Evolutionary conservation across 2,113 vertebrate genomes (phyloP), one percentile per base, ranked within the genome.

Genomic region (Oryzias curvinotus): DNA sequence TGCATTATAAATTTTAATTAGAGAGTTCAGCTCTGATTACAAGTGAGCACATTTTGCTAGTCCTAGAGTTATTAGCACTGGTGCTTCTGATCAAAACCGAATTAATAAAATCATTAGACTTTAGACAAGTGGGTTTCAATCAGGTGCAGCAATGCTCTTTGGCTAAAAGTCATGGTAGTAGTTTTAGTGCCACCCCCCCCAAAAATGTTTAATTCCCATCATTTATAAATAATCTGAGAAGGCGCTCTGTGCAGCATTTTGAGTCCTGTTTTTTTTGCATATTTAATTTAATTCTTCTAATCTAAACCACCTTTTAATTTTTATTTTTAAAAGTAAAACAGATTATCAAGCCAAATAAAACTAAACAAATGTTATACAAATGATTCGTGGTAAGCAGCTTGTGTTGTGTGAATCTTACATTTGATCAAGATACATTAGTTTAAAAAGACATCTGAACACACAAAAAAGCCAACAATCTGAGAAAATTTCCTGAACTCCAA

Each of bases 51-150:
- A 3, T 57, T 25, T 26, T 49, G 17, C 50, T 0, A 1, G 13
- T 53, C 41, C 57, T 26, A 14, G 45, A 58, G 21, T 3, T 23
- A 23, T 23, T 23, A 23, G 5, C 53, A 54, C 23, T 53, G 15
- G 19, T 45, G 53, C 18, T 41, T 47, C 7, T 43, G 43, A 68
- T 64, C 61, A 65, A 16, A 57, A 58, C 16, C 45, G 14, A 66
- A 68, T 70, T 48, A 53, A 57, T 56, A 50, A 7, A 74, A 62
- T 26, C 21, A 53, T 36, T 59, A 49, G 48, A 57, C 57, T 68
- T 62, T 59, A 42, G 26, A 76, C 36, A 68, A 50, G 30, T 65
- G 30, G 28, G 2, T 73, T 68, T 68, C 71, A 66, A 71, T 57
- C 41, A 25, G 42, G 18, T 30, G 51, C 1, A 49, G 52, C 36